Percentiles rank a stretch among this genome's conserved stretches.
These are phyloP conservation scores for Kudoa iwatai DNA, from an alignment of 30 jellyfish, hydroid and myxozoan genomes.

Conservation along the genomic window DNA sequence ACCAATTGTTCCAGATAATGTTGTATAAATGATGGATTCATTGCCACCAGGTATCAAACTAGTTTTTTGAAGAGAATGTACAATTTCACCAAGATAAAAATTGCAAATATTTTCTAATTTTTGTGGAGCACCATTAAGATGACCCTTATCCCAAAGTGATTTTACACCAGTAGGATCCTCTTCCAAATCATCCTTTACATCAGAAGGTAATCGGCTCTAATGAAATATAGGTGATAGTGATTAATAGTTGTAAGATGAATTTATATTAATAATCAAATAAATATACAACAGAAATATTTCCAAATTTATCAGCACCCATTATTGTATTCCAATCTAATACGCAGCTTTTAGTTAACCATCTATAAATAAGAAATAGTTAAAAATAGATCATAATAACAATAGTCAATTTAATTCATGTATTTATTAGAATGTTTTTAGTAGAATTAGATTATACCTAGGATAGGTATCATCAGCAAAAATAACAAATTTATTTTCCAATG, in stretches of 20 bases:
- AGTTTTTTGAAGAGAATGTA: constrained; percentile 33
- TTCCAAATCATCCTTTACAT: constrained; percentile 62
- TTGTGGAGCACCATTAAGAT: constrained; percentile 80
- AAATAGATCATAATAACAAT: no score
- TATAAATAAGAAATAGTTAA: no score
- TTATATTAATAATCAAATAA: no score
- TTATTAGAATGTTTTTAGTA: no score
- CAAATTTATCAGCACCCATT: constrained; percentile 92
- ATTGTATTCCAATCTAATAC: constrained; percentile 35
- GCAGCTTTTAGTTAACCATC: constrained; percentile 85
- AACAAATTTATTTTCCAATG: constrained; percentile 37
- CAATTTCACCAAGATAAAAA: constrained; percentile 43
- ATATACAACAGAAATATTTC: constrained; percentile 27
- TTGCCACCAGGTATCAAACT: constrained; percentile 78
- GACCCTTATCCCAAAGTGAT: constrained; percentile 90
- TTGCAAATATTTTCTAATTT: constrained; percentile 24
- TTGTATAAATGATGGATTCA: constrained; percentile 50
- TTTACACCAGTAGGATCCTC: constrained; percentile 94
- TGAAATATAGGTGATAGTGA: no score
- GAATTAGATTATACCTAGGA: no score
- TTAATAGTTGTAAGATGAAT: no score
- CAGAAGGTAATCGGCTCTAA: constrained; percentile 43
- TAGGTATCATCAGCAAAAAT: constrained; percentile 69
- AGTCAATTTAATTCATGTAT: no score
- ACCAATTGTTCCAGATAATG: constrained; percentile 64